Evolutionary conservation across 2,113 vertebrate genomes (phyloP), one percentile per base, ranked within the genome.

Genomic region (Pseudois nayaur): DNA sequence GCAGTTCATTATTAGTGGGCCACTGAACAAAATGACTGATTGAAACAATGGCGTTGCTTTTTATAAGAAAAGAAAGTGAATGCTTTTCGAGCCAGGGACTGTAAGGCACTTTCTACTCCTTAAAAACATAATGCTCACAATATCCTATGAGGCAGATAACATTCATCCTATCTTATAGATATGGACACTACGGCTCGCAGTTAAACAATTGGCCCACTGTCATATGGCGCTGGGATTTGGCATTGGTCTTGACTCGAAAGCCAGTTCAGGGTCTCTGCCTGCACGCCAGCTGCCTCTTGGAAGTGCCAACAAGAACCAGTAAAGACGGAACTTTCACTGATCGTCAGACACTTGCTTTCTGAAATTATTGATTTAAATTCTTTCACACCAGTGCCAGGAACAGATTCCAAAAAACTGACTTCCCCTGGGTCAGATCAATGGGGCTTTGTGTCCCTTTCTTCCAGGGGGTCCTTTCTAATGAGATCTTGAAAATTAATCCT

Each of bases 351-450:
- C n/a, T 29, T 92, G 33, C 74, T 82, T 91, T 91, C 92, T 71
- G 78, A 95, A 94, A 89, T 55, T 10, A 96, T 54, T 62, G 25
- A 86, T 52, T 95, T 82, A 78, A 91, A 81, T 94, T 67, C 54
- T 95, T 95, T 96, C 57, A 33, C 52, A 89, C 48, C 21, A 89
- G 79, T 21, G n/a, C 94, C 67, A 60, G 92, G 45, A 89, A 67
- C 64, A 89, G 71, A 78, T 92, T 94, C 84, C 96, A 95, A 43
- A 93, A 91, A 60, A 19, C 76, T 74, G 93, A 93, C 91, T 92
- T 91, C 23, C 86, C 76, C 71, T 29, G 29, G 54, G 81, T 86
- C 57, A 4, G 59, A 82, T 95, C 96, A 97, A 93, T 91, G 83
- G 43, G 13, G 81, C 85, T 94, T 87, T 97, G 85, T 97, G 84